Conservation (phyloP, 2,888 invertebrate genomes). For the Melanostoma mellinum region DNA sequence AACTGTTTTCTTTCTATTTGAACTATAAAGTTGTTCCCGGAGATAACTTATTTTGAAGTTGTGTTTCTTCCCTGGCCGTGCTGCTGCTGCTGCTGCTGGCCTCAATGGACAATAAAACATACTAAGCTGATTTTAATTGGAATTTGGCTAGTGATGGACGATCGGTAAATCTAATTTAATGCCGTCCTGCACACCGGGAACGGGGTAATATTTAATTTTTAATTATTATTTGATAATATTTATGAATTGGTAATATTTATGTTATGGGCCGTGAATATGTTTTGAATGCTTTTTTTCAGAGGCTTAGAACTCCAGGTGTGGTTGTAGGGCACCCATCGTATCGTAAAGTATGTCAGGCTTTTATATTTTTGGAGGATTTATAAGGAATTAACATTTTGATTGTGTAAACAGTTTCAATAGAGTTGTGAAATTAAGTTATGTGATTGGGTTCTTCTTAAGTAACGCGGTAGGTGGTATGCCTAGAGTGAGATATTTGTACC, state of each 20-base stretch:
- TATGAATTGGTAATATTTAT: constrained; percentile 71
- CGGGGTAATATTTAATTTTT: constrained; percentile 70
- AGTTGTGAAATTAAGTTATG: constrained; percentile 62
- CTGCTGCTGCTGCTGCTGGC: background rate
- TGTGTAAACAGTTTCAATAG: constrained; percentile 34
- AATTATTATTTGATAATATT: constrained; percentile 69
- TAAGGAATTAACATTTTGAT: constrained; percentile 37
- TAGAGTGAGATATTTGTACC: background rate
- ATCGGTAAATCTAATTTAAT: constrained; percentile 80
- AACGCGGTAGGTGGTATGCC: constrained; percentile 49
- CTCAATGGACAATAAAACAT: constrained; percentile 57
- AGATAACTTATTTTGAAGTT: constrained; percentile 54
- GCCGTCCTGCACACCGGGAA: constrained; percentile 45
- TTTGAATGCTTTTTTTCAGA: constrained; percentile 5
- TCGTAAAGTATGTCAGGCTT: constrained; percentile 51
- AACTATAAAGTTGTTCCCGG: constrained; percentile 30
- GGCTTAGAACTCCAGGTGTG: constrained; percentile 55
- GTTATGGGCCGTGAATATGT: constrained; percentile 10
- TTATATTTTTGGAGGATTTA: constrained; percentile 27
- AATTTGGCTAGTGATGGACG: constrained; percentile 75
- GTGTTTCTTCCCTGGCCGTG: constrained; percentile 8
- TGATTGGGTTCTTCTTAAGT: constrained; percentile 36
- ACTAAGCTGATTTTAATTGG: constrained; percentile 69
- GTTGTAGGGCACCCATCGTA: constrained; percentile 1
- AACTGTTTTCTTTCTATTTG: constrained; percentile 14